Conservation (phyloP, 1,140 invertebrate species). For the Temnothorax curvispinosus region DNA sequence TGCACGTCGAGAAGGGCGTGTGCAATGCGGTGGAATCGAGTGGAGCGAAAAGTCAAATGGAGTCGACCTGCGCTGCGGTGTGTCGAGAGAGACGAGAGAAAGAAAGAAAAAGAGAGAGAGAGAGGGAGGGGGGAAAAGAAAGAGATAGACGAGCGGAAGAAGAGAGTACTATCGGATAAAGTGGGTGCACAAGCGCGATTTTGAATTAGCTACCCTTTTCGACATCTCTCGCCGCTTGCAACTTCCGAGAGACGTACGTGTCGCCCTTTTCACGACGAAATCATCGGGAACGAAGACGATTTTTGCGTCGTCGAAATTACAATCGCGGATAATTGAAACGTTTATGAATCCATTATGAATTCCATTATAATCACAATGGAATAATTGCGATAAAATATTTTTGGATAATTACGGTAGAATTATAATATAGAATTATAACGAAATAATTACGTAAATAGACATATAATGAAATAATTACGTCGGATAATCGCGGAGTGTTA, state of each 20-base stretch:
- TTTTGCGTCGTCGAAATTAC: not conserved
- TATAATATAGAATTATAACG: not conserved
- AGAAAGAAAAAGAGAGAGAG: not conserved
- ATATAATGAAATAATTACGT: slow-evolving; percentile 38
- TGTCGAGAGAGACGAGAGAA: slow-evolving; percentile 44
- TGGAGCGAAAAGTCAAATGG: slow-evolving; percentile 74
- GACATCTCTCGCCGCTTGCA: not conserved
- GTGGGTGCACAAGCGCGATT: slow-evolving; percentile 41
- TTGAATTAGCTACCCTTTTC: slow-evolving; percentile 44
- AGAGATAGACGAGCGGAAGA: slow-evolving; percentile 44
- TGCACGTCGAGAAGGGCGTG: slow-evolving; percentile 66
- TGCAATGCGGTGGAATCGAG: slow-evolving; percentile 75
- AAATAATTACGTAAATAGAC: not conserved
- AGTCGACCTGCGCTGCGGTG: slow-evolving; percentile 54
- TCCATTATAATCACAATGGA: not conserved
- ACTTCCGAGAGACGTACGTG: not conserved
- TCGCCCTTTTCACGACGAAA: not conserved
- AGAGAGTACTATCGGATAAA: slow-evolving; percentile 62
- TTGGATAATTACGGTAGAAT: not conserved
- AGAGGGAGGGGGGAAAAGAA: no score
- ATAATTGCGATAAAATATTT: slow-evolving; percentile 7
- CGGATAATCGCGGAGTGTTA: not conserved
- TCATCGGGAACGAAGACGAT: not conserved
- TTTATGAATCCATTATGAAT: no score
- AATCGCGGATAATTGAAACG: not conserved